Evolutionary conservation across 1,140 invertebrate genomes (phyloP).

Genomic region (Caenorhabditis latens): DNA sequence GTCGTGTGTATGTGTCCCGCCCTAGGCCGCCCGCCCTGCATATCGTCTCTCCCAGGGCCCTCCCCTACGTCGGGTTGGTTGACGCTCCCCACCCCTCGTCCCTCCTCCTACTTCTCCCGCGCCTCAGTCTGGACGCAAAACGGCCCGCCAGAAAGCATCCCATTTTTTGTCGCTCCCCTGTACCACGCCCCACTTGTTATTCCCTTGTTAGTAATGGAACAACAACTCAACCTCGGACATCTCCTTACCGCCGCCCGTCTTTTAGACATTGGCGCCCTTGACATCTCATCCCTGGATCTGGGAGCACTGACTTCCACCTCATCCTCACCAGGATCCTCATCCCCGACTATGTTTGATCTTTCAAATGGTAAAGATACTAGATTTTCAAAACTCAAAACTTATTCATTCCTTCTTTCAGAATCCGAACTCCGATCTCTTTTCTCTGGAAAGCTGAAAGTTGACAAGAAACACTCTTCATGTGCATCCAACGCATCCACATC

Average conservation of each 20-base stretch:
- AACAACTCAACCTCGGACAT: slow-evolving; percentile 44
- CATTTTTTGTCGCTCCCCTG: slow-evolving; percentile 38
- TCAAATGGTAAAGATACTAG: background rate
- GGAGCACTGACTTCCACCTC: slow-evolving; percentile 25
- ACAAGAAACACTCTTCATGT: slow-evolving; percentile 23
- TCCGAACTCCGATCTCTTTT: slow-evolving; percentile 20
- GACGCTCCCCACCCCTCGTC: slow-evolving; percentile 51
- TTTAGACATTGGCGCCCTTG: slow-evolving; percentile 50
- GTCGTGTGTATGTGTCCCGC: slow-evolving; percentile 41
- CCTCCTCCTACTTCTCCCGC: slow-evolving; percentile 49
- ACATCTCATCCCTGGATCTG: slow-evolving; percentile 50
- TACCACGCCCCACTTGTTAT: slow-evolving; percentile 36
- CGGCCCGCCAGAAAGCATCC: slow-evolving; percentile 51
- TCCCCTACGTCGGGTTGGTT: slow-evolving; percentile 55
- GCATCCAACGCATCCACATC: slow-evolving; percentile 38
- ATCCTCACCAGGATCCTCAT: slow-evolving; percentile 38
- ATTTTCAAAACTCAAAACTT: background rate
- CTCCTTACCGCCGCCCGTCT: slow-evolving; percentile 35
- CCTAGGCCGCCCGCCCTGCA: slow-evolving; percentile 47
- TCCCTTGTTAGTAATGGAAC: slow-evolving; percentile 39
- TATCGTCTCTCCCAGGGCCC: slow-evolving; percentile 56
- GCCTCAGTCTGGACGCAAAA: slow-evolving; percentile 55
- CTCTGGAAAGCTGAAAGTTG: background rate
- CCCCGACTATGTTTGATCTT: slow-evolving; percentile 26
- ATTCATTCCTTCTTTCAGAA: background rate